Conservation (phyloP, 2,113 vertebrate species). For the Urocitellus parryii region DNA sequence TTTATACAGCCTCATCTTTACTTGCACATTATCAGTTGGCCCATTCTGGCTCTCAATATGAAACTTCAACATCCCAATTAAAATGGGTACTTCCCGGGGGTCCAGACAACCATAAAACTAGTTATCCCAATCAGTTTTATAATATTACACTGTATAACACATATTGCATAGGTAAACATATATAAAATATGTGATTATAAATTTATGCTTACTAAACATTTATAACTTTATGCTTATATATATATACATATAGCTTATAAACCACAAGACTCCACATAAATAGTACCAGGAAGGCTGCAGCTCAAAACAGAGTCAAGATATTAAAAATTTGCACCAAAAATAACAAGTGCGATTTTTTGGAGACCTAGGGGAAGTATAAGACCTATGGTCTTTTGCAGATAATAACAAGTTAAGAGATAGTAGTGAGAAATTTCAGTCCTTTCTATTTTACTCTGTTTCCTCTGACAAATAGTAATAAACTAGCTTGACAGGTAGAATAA, state of each 20-base stretch:
- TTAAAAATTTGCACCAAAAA: slow-evolving; percentile 18
- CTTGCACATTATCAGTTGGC: background rate
- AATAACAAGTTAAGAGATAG: slow-evolving; percentile 30
- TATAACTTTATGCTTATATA: no score
- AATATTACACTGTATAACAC: background rate
- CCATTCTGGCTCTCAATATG: background rate
- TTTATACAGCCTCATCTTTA: background rate
- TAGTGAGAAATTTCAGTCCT: slow-evolving; percentile 40
- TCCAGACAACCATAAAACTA: background rate
- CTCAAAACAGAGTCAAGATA: background rate
- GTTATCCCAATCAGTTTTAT: background rate
- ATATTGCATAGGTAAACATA: no score
- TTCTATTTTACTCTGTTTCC: slow-evolving; percentile 40
- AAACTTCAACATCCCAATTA: background rate
- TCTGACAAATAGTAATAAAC: slow-evolving; percentile 47
- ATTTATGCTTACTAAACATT: background rate
- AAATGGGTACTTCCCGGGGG: background rate
- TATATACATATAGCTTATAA: background rate
- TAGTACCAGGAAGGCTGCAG: background rate
- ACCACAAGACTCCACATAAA: background rate
- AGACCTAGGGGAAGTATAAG: background rate
- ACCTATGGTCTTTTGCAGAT: slow-evolving; percentile 1
- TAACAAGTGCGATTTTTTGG: background rate
- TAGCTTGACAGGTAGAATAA: slow-evolving; percentile 42
- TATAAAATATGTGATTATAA: no score